A percentile compares a stretch with the other conserved stretches of the same genome.
phyloP scores from a whole-genome alignment of 2,888 invertebrate genomes.

The Ophion costatus region DNA sequence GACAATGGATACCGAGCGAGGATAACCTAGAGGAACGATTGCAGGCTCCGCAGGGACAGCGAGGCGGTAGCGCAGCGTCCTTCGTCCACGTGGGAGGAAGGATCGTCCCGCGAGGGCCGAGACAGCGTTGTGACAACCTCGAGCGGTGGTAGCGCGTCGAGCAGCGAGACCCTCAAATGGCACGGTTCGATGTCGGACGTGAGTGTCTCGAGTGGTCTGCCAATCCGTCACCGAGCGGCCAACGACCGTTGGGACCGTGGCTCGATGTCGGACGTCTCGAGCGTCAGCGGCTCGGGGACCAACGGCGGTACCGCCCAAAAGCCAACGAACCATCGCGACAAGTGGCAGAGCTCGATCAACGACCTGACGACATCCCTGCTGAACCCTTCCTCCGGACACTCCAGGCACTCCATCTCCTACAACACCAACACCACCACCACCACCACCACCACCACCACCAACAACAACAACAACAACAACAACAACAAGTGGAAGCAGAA shows the following conservation, averaged over 20 bases:
- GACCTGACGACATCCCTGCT: slow-evolving; percentile 84
- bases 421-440: slow-evolving; percentile 71
- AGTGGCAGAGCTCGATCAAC: slow-evolving; percentile 88
- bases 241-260: slow-evolving; percentile 73
- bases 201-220: slow-evolving; percentile 83
- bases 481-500: slow-evolving; percentile 74
- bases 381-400: slow-evolving; percentile 52
- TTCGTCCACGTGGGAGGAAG: slow-evolving; percentile 83
- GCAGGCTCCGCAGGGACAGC: slow-evolving; percentile 86
- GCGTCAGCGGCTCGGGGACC: slow-evolving; percentile 74
- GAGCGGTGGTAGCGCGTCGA: slow-evolving; percentile 87
- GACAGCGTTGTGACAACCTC: slow-evolving; percentile 88
- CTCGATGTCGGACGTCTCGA: slow-evolving; percentile 81
- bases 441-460: slow-evolving; percentile 71
- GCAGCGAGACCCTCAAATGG: slow-evolving; percentile 92
- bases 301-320: slow-evolving; percentile 66
- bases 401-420: slow-evolving; percentile 58
- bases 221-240: slow-evolving; percentile 67
- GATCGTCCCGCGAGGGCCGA: slow-evolving; percentile 84
- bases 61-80: slow-evolving; percentile 84
- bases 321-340: slow-evolving; percentile 73
- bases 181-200: slow-evolving; percentile 86
- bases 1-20: not conserved
- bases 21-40: slow-evolving; percentile 22
- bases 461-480: slow-evolving; percentile 72